phyloP scores from a whole-genome alignment of 2,888 invertebrate species.

The Hofmannophila pseudospretella region DNA sequence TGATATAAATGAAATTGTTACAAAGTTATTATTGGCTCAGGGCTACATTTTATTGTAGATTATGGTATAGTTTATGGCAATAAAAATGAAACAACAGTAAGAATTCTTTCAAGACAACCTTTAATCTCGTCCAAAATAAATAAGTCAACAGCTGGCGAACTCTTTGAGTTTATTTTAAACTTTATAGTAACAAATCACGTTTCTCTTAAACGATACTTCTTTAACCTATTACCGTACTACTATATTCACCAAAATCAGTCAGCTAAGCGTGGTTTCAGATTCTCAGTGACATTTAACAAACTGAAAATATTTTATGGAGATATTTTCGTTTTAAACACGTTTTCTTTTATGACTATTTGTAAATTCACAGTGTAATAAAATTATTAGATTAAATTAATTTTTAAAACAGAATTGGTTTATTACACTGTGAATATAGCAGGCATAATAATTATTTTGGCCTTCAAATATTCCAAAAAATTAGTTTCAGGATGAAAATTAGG shows the following conservation, averaged over 20 bases:
- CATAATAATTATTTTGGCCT: neutral
- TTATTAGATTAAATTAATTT: no score
- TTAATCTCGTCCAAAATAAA: slow-evolving; percentile 74
- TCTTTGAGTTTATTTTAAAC: slow-evolving; percentile 66
- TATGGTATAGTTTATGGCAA: no score
- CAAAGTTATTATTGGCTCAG: no score
- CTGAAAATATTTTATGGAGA: no score
- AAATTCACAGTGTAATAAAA: no score
- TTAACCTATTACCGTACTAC: slow-evolving; percentile 50
- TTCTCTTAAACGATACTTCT: slow-evolving; percentile 38
- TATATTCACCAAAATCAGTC: slow-evolving; percentile 47
- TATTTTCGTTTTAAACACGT: no score
- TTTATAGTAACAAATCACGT: slow-evolving; percentile 67
- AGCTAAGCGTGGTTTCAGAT: slow-evolving; percentile 19
- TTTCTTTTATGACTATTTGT: no score
- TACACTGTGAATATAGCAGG: neutral
- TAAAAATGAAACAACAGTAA: slow-evolving; percentile 33
- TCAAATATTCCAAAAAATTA: no score
- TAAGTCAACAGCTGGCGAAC: slow-evolving; percentile 73
- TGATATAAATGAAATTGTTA: no score
- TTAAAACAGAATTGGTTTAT: no score
- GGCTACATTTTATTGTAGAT: no score
- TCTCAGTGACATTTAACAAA: neutral
- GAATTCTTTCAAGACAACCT: slow-evolving; percentile 68
- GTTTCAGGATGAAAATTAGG: no score